Evolutionary conservation across 35 echinoderm and acorn worm species (phyloP), one percentile per base, ranked within the genome.

Genomic region (Amphiura filiformis): DNA sequence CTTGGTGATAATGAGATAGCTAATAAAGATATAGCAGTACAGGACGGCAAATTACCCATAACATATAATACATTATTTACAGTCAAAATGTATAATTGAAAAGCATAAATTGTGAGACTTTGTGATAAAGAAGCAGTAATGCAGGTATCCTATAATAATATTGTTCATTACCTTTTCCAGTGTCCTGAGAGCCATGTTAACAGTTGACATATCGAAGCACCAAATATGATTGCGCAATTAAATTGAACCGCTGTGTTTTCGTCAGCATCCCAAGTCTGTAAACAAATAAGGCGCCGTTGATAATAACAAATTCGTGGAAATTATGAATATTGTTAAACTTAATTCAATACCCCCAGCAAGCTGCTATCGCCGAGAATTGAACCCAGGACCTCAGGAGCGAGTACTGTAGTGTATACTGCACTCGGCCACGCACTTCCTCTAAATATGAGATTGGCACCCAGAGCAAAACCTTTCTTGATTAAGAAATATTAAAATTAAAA

Each of bases 231-330:
- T 0, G 44, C 13, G 39, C 83, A 85, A n/a, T 85, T 56, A 30
- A 85, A 85, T 31, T 64, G 83, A 26, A 85, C 83, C 1, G 83
- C 83, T 0, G 15, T 75, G 37, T 85, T 85, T 40, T 85, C 83
- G 36, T 85, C 65, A 47, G 3, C 65, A 28, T 37, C 83, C 31
- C 61, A 70, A 15, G 61, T 70, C 61, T 70, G 26, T 2, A 70
- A n/a, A 30, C 9, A 70, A 70, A 70, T 2, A 70, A 30, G 26
- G 20, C 20, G 44, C 44, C 7, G 20, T 52, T 11, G 7, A 52
- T 20, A 52, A 52, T 7, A 52, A 52, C 7, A 11, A 20, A 11
- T 11, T 52, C 44, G 44, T 20, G 44, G 20, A 52, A 52, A 52
- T 7, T 52, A 52, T 20, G 44, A 52, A 52, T 52, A 52, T 11